Evolutionary conservation across 2,888 invertebrate genomes (phyloP), one percentile per base, ranked within the genome.

Genomic region (Eremobia ochroleuca): DNA sequence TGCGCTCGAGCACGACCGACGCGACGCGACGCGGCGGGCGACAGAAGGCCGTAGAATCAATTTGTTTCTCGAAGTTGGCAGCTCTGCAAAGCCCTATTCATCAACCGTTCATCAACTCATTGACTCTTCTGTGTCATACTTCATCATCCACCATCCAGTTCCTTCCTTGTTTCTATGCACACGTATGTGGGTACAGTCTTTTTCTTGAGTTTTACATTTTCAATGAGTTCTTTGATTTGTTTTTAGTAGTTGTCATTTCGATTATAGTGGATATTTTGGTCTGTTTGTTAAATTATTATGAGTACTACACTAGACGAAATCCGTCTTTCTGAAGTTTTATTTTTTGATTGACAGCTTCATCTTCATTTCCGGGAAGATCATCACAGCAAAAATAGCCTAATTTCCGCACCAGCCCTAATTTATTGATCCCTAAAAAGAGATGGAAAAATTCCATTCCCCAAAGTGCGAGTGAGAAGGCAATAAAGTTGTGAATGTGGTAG

Each of bases 351-450:
- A 81, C 69, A 46, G 43, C 13, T 52, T 71, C 46, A 49, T 72
- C 34, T 78, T 34, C 21, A 46, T 82, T 81, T 71, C 65, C 64
- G 69, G 72, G 37, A 46, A 59, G 40, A 58, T 52, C 25, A 52
- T 61, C 43, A 58, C 28, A 18, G 37, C 46, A 83, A 70, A 75
- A 83, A 58, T 37, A 37, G 25, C 52, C 21, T 18, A 59, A 80
- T 76, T 82, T 73, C 69, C 61, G 18, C 59, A 83, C 43, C 82
- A 85, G 66, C 85, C 85, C 83, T 89, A 88, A 75, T 73, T 78
- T 86, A 90, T 89, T 89, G 88, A 88, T 86, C 82, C 62, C 43
- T 73, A 70, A 78, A 81, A 62, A 69, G 87, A 88, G 83, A 85
- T 55, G 67, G 61, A 15, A 31, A 34, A 62, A 37, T 73, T 28